Evolutionary conservation across 2,797 vertebrate species (phyloP).

Genomic region (Pterois miles): DNA sequence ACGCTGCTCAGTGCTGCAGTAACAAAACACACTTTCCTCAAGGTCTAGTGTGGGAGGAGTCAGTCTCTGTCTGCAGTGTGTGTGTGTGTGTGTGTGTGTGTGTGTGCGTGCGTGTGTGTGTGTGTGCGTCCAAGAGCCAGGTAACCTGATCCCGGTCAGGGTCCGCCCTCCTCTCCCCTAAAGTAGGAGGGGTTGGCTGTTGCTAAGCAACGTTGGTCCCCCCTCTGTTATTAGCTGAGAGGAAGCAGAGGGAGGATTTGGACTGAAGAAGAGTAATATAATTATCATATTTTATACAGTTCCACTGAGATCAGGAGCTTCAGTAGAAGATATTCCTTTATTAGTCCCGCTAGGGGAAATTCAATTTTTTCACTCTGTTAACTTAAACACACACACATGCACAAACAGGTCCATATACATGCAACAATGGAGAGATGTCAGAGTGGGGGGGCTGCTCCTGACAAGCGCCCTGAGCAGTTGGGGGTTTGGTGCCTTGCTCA

Average conservation of each 20-base stretch:
- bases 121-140: background rate
- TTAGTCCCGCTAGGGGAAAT: too few relatives aligned
- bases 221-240: slow-evolving; percentile 20
- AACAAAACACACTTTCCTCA: slow-evolving; percentile 22
- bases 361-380: too few relatives aligned
- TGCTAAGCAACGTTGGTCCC: slow-evolving; percentile 22
- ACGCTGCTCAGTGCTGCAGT: slow-evolving; percentile 49
- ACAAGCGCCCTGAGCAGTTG: too few relatives aligned
- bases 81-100: slow-evolving; percentile 4
- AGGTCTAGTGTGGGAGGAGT: slow-evolving; percentile 12
- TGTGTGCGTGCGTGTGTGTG: too few relatives aligned
- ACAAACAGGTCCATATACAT: too few relatives aligned
- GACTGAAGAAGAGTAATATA: background rate
- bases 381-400: too few relatives aligned
- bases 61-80: slow-evolving; percentile 20
- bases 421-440: too few relatives aligned
- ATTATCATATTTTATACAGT: too few relatives aligned
- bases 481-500: too few relatives aligned
- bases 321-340: too few relatives aligned
- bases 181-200: slow-evolving; percentile 30
- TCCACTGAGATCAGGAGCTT: too few relatives aligned
- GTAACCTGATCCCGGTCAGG: slow-evolving; percentile 38
- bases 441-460: too few relatives aligned
- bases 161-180: slow-evolving; percentile 1
- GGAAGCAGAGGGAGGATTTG: slow-evolving; percentile 16